Evolutionary conservation across 2,113 vertebrate species (phyloP).

Genomic region (Bubalus kerabau): DNA sequence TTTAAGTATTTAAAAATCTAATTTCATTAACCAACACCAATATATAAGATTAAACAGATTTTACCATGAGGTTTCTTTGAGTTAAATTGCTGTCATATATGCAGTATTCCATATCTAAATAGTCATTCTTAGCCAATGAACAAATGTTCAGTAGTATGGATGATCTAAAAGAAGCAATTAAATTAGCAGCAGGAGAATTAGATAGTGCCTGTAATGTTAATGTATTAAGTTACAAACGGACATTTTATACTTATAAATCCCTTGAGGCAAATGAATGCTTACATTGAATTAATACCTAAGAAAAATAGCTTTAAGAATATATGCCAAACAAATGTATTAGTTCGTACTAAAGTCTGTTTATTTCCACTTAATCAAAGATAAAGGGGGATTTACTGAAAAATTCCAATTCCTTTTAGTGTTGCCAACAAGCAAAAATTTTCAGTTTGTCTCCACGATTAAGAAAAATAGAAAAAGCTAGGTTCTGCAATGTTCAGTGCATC

Average conservation of each 20-base stretch:
- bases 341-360: neutral
- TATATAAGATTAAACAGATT: neutral
- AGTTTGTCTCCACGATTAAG: neutral
- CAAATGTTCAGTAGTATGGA: neutral
- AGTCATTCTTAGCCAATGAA: neutral
- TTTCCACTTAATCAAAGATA: neutral
- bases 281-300: neutral
- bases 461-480: neutral
- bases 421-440: neutral
- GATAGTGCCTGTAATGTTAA: neutral
- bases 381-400: neutral
- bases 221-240: neutral
- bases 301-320: slow-evolving; percentile 7
- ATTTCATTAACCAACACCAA: neutral
- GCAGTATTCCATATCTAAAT: neutral
- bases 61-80: slow-evolving; percentile 9
- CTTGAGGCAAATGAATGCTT: neutral
- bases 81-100: neutral
- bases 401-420: neutral
- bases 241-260: slow-evolving; percentile 13
- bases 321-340: neutral
- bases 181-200: neutral
- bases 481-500: accelerated
- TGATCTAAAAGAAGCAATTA: neutral
- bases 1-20: slow-evolving; percentile 16